These are phyloP conservation scores for Quiscalus mexicanus DNA, from an alignment of 2,113 vertebrate species.

Conservation along the genomic window DNA sequence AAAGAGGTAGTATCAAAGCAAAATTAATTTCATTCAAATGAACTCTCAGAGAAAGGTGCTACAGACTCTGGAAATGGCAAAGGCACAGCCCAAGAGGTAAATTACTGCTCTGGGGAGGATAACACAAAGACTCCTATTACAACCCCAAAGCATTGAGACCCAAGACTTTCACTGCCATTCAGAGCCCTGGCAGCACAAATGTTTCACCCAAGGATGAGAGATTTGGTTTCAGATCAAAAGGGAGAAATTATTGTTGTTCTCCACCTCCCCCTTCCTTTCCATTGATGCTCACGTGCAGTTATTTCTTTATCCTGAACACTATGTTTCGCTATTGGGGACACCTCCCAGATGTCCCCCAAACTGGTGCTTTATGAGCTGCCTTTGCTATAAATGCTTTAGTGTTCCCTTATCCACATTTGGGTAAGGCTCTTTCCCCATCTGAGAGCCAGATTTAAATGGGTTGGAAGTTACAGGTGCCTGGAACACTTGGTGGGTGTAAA, in stretches of 20 bases:
- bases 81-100: neutral
- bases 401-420: neutral
- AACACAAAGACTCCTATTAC: neutral
- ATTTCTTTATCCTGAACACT: neutral
- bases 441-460: neutral
- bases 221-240: neutral
- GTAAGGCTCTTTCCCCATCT: neutral
- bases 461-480: neutral
- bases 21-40: neutral
- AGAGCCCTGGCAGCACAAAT: neutral
- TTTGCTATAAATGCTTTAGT: neutral
- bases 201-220: neutral
- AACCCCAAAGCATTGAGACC: neutral
- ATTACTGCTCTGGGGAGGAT: neutral
- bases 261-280: neutral
- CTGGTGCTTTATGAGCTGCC: accelerated
- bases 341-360: neutral
- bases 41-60: neutral
- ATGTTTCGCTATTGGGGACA: accelerated
- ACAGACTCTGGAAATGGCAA: neutral
- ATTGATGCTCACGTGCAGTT: neutral
- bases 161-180: neutral
- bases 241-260: neutral
- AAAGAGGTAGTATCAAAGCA: neutral
- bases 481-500: neutral